These are phyloP conservation scores for Drosophila tropicalis DNA, from an alignment of 1,140 invertebrate species.

Conservation along the genomic window DNA sequence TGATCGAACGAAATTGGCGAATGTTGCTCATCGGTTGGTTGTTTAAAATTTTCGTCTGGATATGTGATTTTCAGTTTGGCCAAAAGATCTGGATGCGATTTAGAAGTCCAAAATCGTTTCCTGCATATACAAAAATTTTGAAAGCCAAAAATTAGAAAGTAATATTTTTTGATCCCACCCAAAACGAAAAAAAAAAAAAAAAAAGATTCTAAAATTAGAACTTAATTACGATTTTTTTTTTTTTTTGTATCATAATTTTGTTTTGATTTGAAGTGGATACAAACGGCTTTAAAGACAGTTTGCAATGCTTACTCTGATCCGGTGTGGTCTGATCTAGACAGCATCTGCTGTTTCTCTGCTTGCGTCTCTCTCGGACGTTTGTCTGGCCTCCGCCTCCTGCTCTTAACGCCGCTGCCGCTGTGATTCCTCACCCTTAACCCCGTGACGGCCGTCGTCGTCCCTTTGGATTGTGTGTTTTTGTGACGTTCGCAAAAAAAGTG, in stretches of 20 bases:
- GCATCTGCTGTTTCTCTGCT: conserved; percentile 11
- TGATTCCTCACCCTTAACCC: conserved; percentile 9
- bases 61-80: not conserved
- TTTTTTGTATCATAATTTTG: not conserved
- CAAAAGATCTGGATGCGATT: not conserved
- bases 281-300: not conserved
- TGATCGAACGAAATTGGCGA: conserved; percentile 4
- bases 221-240: too few relatives aligned
- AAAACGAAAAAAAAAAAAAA: too few relatives aligned
- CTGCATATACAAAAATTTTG: not conserved
- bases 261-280: not conserved
- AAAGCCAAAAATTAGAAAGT: not conserved
- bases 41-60: not conserved
- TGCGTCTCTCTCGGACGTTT: not conserved
- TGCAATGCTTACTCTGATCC: conserved; percentile 9
- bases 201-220: too few relatives aligned
- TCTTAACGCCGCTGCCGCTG: not conserved
- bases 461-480: conserved; percentile 2
- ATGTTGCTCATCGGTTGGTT: conserved; percentile 12
- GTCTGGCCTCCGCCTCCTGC: conserved; percentile 7
- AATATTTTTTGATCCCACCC: not conserved
- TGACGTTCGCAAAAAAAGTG: conserved; percentile 18
- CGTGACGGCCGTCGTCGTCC: not conserved
- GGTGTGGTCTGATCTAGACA: conserved; percentile 10
- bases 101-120: not conserved